Percentiles rank a stretch among this genome's conserved stretches.
Conservation (phyloP, 2,797 vertebrate genomes). For the Bovichtus variegatus region DNA sequence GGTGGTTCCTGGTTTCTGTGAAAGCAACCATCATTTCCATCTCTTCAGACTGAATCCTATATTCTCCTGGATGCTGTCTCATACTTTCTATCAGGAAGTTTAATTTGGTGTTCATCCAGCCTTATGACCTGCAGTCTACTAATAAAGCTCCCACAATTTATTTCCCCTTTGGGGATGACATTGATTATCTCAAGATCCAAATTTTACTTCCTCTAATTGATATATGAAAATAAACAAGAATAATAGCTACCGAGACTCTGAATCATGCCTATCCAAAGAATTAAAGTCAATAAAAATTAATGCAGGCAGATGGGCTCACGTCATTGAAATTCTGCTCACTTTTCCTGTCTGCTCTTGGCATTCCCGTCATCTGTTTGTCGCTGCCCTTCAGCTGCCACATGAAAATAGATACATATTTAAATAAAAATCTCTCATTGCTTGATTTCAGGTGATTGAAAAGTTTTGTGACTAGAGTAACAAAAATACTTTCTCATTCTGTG, state of each 20-base stretch:
- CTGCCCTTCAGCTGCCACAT: constrained; percentile 72
- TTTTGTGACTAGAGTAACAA: constrained; percentile 50
- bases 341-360: constrained; percentile 66
- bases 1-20: constrained; percentile 27
- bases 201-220: constrained; percentile 81
- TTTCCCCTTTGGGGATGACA: constrained; percentile 66
- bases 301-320: constrained; percentile 80
- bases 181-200: constrained; percentile 73
- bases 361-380: constrained; percentile 74
- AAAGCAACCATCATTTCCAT: constrained; percentile 55
- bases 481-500: not conserved
- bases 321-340: constrained; percentile 80
- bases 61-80: constrained; percentile 28
- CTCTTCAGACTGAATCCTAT: constrained; percentile 39
- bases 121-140: constrained; percentile 51
- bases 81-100: constrained; percentile 40
- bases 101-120: constrained; percentile 56
- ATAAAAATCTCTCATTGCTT: constrained; percentile 62
- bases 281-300: constrained; percentile 82
- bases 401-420: constrained; percentile 48
- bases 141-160: constrained; percentile 59
- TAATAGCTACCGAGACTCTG: constrained; percentile 70
- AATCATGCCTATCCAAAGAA: constrained; percentile 78
- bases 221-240: constrained; percentile 81
- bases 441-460: constrained; percentile 75